Base-by-base conservation (phyloP, 2,797 vertebrate genomes). In the Percopsis omiscomaycus region DNA sequence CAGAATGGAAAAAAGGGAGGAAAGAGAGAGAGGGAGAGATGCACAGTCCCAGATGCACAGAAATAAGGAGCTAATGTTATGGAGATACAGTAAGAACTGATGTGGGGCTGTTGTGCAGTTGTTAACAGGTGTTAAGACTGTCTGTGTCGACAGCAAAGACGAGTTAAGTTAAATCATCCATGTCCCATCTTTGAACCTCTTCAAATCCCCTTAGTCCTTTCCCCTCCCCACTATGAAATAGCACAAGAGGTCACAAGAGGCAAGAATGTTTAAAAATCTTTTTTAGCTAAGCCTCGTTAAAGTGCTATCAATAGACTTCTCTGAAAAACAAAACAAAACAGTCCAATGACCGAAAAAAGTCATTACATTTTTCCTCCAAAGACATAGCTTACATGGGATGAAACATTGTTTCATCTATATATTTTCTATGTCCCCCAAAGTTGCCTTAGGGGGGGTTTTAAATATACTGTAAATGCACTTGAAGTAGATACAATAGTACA, bases 221-320 rank as follows among this genome's bases (percentile, higher is more conserved):
- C 52, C 45, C 62, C 51, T 74, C 59, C 78, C 68, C 80, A 80
- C 74, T 58, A 68, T 64, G 69, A 47, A 73, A 82, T 84, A 85
- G 68, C 58, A 74, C 75, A 78, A 73, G 75, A 79, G 85, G 85
- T 85, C 84, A 78, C 37, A 68, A 65, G 76, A 86, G 76, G 66
- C 64, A 86, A 83, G 86, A 92, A 92, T 89, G 86, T 88, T 84
- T 75, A 71, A 82, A 84, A 88, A 84, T 77, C 77, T 71, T 80
- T 57, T 58, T 15, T 79, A 84, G 83, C 74, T 76, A 84, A 89
- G 70, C 54, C 75, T 84, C 22, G 59, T 87, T 89, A 86, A 89
- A 89, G 77, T 30, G 75, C 88, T 90, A 92, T 88, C 76, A 91
- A 90, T 88, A 90, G 84, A 86, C 78, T 74, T 63, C 48, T 78